Evolutionary conservation across 2,797 vertebrate genomes (phyloP).

Genomic region (Ctenopoma multispine): DNA sequence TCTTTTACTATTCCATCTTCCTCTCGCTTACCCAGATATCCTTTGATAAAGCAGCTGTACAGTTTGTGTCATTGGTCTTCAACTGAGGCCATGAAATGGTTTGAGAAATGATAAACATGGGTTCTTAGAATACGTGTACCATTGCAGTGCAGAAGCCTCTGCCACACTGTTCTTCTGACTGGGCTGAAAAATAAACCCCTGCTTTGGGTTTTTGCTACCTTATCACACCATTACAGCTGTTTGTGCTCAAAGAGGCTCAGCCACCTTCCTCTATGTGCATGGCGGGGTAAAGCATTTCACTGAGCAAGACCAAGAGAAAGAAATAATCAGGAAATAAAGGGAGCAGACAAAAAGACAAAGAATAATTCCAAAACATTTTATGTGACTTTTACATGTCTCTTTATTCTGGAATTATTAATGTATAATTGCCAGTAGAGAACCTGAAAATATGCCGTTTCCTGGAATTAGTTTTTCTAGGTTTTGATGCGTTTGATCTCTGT

Average conservation of each 20-base stretch:
- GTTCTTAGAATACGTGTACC: conserved; percentile 46
- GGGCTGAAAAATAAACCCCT: conserved; percentile 55
- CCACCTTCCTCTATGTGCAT: conserved; percentile 28
- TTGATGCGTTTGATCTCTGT: too few relatives aligned
- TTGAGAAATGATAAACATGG: conserved; percentile 57
- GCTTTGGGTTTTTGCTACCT: conserved; percentile 65
- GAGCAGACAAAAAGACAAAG: neutral
- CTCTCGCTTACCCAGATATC: conserved; percentile 47
- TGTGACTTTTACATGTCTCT: neutral
- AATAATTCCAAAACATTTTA: conserved; percentile 1
- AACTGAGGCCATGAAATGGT: conserved; percentile 62
- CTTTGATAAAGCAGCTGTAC: conserved; percentile 56
- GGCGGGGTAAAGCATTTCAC: conserved; percentile 32
- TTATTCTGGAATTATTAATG: neutral
- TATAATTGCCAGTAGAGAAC: neutral
- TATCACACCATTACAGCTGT: conserved; percentile 78
- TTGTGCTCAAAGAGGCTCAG: conserved; percentile 64
- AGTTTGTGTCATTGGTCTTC: conserved; percentile 54
- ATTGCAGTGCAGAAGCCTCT: conserved; percentile 43
- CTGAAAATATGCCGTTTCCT: too few relatives aligned
- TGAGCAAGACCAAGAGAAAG: conserved; percentile 19
- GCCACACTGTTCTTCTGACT: conserved; percentile 56
- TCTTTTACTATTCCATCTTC: conserved; percentile 6
- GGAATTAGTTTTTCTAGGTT: too few relatives aligned
- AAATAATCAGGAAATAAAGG: conserved; percentile 10